Evolutionary conservation across 2,888 invertebrate genomes (phyloP).

Genomic region (Xylota sylvarum): DNA sequence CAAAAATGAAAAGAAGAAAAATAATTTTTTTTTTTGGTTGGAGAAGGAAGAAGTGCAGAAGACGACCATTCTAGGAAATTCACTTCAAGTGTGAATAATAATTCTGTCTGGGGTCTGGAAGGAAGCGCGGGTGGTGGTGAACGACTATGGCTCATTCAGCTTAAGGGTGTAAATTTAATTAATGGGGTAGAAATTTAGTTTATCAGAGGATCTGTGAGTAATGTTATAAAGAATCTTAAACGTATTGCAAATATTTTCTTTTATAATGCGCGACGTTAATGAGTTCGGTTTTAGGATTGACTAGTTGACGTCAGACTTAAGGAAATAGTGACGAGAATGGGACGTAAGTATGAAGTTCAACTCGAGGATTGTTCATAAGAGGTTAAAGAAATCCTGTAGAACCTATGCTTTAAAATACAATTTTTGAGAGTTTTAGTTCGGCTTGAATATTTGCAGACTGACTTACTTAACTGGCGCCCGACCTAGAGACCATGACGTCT

Average conservation of each 20-base stretch:
- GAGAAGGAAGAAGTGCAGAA: constrained; percentile 18
- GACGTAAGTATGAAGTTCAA: not conserved
- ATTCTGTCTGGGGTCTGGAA: constrained; percentile 41
- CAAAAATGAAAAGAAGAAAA: constrained; percentile 7
- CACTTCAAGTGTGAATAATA: constrained; percentile 53
- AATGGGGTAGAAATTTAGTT: constrained; percentile 5
- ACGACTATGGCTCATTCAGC: constrained; percentile 10
- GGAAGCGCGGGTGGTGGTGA: too few relatives aligned
- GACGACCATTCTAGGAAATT: constrained; percentile 5
- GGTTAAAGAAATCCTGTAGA: too few relatives aligned
- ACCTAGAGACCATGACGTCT: too few relatives aligned
- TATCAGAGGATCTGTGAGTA: constrained; percentile 3
- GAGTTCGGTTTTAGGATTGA: not conserved
- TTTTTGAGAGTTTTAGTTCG: too few relatives aligned
- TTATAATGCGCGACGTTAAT: not conserved
- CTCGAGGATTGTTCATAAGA: too few relatives aligned
- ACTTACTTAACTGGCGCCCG: too few relatives aligned
- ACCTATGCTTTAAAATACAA: too few relatives aligned
- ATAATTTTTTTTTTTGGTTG: not conserved
- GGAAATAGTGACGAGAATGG: not conserved
- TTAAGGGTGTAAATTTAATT: constrained; percentile 34
- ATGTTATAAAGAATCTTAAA: not conserved
- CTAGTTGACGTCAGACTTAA: not conserved
- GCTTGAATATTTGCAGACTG: too few relatives aligned
- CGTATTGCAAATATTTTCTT: not conserved